Conservation (phyloP, 2,113 vertebrate species). For the Neodon shergylaensis region DNA sequence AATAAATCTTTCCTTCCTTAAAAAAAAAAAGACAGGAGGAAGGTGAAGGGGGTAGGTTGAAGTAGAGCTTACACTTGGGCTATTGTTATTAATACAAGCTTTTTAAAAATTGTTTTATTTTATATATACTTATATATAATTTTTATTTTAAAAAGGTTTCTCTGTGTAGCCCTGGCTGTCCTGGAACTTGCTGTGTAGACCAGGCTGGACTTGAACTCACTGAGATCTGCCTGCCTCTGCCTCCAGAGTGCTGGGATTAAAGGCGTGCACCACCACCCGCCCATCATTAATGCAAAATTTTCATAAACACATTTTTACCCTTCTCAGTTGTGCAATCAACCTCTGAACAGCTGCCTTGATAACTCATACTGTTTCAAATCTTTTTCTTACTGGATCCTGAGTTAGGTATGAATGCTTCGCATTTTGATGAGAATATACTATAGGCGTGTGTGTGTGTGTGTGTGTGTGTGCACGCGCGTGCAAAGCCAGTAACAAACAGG, state of each 20-base stretch:
- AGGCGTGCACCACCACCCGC: too few relatives aligned
- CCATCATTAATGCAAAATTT: background rate
- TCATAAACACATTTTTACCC: background rate
- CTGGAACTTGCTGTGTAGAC: too few relatives aligned
- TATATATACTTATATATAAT: too few relatives aligned
- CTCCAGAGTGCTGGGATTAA: too few relatives aligned
- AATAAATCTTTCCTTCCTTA: background rate
- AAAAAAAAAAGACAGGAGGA: background rate
- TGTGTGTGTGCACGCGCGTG: too few relatives aligned
- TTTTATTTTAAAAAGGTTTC: too few relatives aligned
- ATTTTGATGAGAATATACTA: background rate
- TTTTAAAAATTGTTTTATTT: too few relatives aligned
- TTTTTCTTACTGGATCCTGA: background rate
- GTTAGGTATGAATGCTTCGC: background rate
- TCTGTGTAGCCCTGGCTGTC: too few relatives aligned
- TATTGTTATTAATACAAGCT: too few relatives aligned
- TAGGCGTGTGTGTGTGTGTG: background rate
- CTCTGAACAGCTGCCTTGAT: background rate
- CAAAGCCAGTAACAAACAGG: too few relatives aligned
- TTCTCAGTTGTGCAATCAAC: background rate
- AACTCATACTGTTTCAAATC: background rate
- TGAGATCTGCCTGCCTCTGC: too few relatives aligned
- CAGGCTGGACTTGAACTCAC: too few relatives aligned
- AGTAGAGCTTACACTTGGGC: background rate
- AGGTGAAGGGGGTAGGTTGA: background rate